phyloP scores from a whole-genome alignment of 2,113 vertebrate species.

The Holacanthus passer region DNA sequence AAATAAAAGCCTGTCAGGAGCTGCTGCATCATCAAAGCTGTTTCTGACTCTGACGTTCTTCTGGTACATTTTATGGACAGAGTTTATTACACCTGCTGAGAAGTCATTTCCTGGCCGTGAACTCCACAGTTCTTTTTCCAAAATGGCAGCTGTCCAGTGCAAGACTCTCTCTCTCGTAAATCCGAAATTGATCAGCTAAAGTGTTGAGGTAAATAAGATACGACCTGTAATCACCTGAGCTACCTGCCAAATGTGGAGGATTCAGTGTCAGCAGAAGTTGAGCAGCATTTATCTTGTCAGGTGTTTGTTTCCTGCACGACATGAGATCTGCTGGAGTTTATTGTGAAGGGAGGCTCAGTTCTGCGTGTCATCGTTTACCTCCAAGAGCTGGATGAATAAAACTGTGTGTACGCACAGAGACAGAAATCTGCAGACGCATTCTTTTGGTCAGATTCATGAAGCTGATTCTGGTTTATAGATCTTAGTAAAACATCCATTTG shows the following conservation, averaged over 20 bases:
- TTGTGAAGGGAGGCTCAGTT: not conserved
- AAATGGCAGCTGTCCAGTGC: not conserved
- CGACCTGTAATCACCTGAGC: not conserved
- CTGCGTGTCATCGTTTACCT: not conserved
- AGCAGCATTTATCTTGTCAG: not conserved
- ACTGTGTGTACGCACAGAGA: not conserved
- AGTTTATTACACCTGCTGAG: conserved; percentile 12
- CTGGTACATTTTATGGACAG: conserved; percentile 1
- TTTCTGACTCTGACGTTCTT: not conserved
- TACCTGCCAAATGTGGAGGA: not conserved
- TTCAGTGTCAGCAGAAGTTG: not conserved
- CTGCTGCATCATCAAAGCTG: conserved; percentile 43
- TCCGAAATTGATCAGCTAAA: not conserved
- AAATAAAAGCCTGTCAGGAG: conserved; percentile 18
- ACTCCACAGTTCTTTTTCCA: no score
- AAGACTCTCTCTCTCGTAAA: not conserved
- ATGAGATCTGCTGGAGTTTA: conserved; percentile 6
- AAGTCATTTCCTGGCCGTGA: not conserved
- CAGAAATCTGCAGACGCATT: not conserved
- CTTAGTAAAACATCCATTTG: no score
- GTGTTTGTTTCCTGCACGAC: not conserved
- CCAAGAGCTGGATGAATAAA: not conserved
- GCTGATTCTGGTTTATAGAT: not conserved
- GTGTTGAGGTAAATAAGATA: conserved; percentile 16
- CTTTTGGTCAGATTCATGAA: not conserved